Evolutionary conservation across 2,888 invertebrate genomes (phyloP).

Genomic region (Eupeodes luniger): DNA sequence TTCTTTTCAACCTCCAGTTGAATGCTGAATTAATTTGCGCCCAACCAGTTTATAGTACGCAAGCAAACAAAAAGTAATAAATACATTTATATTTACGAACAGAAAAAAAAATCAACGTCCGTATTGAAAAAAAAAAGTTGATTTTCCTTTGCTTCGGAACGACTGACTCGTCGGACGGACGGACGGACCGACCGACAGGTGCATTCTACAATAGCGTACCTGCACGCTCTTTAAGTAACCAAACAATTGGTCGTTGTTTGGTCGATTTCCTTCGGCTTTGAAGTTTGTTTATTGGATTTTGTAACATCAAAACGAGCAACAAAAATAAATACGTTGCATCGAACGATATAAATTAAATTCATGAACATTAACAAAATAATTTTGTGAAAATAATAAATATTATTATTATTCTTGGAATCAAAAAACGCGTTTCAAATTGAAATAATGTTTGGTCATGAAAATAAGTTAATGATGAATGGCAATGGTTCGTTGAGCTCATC

Average conservation of each 20-base stretch:
- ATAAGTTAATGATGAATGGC: conserved; percentile 62
- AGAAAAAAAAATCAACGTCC: conserved; percentile 12
- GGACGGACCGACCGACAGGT: conserved; percentile 33
- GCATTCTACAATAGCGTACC: conserved; percentile 36
- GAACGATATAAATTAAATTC: conserved; percentile 11
- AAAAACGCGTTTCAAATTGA: conserved; percentile 19
- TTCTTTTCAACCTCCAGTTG: conserved; percentile 34
- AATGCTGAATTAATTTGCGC: conserved; percentile 68
- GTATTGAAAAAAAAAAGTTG: conserved; percentile 14
- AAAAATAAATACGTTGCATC: conserved; percentile 20
- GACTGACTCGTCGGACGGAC: not conserved
- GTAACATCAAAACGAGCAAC: not conserved
- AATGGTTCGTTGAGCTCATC: conserved; percentile 48
- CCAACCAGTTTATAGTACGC: conserved; percentile 50
- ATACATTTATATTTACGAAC: not conserved
- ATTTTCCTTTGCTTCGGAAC: conserved; percentile 35
- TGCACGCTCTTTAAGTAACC: conserved; percentile 40
- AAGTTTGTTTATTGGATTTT: conserved; percentile 32
- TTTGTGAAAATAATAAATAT: conserved; percentile 4
- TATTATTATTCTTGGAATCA: not conserved
- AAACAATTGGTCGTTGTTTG: conserved; percentile 60
- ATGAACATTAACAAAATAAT: conserved; percentile 47
- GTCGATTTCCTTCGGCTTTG: conserved; percentile 58
- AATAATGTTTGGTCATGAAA: conserved; percentile 73
- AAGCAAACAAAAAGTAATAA: conserved; percentile 21